A percentile compares a stretch with the other conserved stretches of the same genome.
phyloP scores from a whole-genome alignment of 2,888 invertebrate genomes.

The Baronia brevicornis region DNA sequence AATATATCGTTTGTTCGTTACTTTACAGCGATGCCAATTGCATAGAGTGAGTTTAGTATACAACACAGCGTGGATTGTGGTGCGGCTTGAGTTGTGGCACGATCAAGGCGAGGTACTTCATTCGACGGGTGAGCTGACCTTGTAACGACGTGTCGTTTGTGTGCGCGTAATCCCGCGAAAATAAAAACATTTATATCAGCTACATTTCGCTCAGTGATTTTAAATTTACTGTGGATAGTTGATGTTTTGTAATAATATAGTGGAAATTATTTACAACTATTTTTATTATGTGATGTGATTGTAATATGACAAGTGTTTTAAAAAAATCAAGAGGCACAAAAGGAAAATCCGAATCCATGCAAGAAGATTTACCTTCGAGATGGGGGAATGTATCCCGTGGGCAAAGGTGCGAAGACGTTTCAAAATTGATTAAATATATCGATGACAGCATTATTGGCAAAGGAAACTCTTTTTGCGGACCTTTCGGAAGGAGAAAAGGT shows the following conservation, averaged over 20 bases:
- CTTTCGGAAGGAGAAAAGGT: constrained; percentile 89
- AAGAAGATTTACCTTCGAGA: constrained; percentile 64
- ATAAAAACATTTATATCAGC: constrained; percentile 14
- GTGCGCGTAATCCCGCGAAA: constrained; percentile 14
- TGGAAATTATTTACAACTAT: constrained; percentile 15
- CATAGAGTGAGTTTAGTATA: constrained; percentile 8
- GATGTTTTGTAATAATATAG: constrained; percentile 15
- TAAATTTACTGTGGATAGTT: constrained; percentile 5
- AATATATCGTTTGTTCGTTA: constrained; percentile 21
- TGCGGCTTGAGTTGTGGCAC: too few species aligned
- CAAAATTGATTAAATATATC: constrained; percentile 84
- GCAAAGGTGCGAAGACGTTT: constrained; percentile 79
- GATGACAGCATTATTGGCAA: constrained; percentile 88
- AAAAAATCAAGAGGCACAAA: constrained; percentile 67
- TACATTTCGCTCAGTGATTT: constrained; percentile 7
- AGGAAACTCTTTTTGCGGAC: constrained; percentile 86
- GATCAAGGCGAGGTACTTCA: constrained; percentile 15
- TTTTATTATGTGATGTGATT: constrained; percentile 56
- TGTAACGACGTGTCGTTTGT: constrained; percentile 17
- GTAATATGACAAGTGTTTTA: constrained; percentile 68
- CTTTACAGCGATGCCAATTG: constrained; percentile 17
- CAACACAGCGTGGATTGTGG: too few species aligned
- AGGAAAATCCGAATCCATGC: constrained; percentile 72
- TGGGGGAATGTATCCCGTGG: constrained; percentile 53
- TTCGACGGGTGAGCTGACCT: constrained; percentile 19